A percentile compares a stretch with the other conserved stretches of the same genome.
Evolutionary conservation across 2,113 vertebrate species (phyloP).

Genomic region (Triplophysa tibetana): DNA sequence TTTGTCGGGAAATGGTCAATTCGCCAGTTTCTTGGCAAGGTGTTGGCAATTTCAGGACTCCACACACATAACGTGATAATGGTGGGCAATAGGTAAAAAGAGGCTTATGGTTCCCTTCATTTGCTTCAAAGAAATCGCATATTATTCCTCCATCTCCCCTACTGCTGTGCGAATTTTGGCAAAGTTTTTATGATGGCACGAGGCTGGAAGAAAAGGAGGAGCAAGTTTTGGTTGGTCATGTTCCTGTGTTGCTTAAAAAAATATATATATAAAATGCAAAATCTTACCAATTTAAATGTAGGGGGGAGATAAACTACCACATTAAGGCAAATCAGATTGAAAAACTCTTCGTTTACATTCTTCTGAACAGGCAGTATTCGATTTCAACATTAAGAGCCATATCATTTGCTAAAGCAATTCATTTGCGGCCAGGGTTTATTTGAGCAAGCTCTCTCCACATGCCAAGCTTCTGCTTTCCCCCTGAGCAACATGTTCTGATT

Average conservation of each 20-base stretch:
- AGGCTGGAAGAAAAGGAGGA: not conserved
- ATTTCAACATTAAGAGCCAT: not conserved
- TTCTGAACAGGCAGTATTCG: slow-evolving; percentile 24
- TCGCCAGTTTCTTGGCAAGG: not conserved
- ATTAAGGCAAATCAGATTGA: slow-evolving; percentile 13
- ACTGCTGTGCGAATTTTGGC: slow-evolving; percentile 26
- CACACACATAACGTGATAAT: slow-evolving; percentile 53
- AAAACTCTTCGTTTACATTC: slow-evolving; percentile 15
- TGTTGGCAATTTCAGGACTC: slow-evolving; percentile 14
- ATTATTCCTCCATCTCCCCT: slow-evolving; percentile 18
- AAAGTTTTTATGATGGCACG: not conserved
- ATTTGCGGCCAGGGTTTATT: slow-evolving; percentile 36
- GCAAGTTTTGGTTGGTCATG: not conserved
- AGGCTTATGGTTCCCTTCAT: slow-evolving; percentile 26
- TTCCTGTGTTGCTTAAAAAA: not conserved
- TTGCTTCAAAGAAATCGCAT: slow-evolving; percentile 40
- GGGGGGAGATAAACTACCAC: not conserved
- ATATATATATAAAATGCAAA: no score
- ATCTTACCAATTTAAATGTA: no score
- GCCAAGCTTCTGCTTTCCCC: not conserved
- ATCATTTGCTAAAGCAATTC: slow-evolving; percentile 22
- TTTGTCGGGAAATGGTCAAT: slow-evolving; percentile 4
- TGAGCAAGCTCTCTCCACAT: slow-evolving; percentile 22
- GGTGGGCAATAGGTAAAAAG: not conserved
- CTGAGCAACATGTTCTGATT: slow-evolving; percentile 32